These are phyloP conservation scores for Megaceryle alcyon DNA, from an alignment of 2,797 vertebrate species.

Conservation along the genomic window DNA sequence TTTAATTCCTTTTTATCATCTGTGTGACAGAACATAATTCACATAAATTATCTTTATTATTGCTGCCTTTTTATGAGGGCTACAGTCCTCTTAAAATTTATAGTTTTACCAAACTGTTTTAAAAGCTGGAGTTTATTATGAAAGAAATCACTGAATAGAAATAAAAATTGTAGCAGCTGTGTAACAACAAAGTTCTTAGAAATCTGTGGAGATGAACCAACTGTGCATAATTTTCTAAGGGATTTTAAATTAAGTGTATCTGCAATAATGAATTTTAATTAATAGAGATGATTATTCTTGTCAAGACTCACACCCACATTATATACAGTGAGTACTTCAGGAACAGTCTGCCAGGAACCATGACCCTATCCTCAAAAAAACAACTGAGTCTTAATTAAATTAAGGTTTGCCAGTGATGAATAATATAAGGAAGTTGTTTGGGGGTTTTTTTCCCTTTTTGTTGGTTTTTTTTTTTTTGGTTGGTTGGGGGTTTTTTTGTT, in stretches of 20 bases:
- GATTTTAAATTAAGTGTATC: conserved; percentile 47
- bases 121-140: conserved; percentile 58
- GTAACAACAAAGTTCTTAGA: conserved; percentile 61
- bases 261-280: conserved; percentile 64
- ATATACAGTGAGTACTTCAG: neutral
- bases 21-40: conserved; percentile 33
- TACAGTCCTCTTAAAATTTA: conserved; percentile 19
- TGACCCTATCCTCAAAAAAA: neutral
- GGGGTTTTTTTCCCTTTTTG: neutral
- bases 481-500: neutral
- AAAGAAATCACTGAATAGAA: conserved; percentile 28
- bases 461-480: no score
- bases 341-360: neutral
- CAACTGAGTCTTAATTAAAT: neutral
- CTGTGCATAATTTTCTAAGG: conserved; percentile 47
- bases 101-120: conserved; percentile 36
- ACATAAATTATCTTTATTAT: conserved; percentile 31
- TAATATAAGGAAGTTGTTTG: neutral
- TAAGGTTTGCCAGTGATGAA: neutral
- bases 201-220: conserved; percentile 48
- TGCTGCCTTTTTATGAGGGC: neutral
- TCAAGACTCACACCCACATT: conserved; percentile 15
- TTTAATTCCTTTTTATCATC: conserved; percentile 49
- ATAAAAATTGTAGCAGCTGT: conserved; percentile 46
- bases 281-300: conserved; percentile 5